Evolutionary conservation across 2,113 vertebrate species (phyloP).

Genomic region (Sinocyclocheilus maitianheensis): DNA sequence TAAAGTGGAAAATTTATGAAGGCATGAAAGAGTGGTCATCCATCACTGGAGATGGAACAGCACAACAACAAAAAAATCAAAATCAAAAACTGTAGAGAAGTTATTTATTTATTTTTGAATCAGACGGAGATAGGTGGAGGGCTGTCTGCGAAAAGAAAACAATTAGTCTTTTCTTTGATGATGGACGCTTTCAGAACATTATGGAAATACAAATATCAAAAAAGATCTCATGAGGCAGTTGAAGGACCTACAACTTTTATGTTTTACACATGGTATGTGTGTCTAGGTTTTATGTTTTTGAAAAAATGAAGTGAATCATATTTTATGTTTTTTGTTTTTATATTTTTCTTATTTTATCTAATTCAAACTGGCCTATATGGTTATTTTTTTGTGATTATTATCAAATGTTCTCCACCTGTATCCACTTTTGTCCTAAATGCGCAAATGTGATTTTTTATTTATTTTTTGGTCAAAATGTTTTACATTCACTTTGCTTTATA

Average conservation of each 20-base stretch:
- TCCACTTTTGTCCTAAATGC: too few relatives aligned
- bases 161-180: neutral
- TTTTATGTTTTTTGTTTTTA: too few relatives aligned
- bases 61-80: neutral
- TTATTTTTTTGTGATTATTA: too few relatives aligned
- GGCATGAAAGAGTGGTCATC: constrained; percentile 5
- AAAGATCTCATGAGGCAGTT: neutral
- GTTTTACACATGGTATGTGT: neutral
- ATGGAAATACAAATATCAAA: neutral
- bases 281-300: too few relatives aligned
- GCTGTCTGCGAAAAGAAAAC: neutral
- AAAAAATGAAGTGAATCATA: too few relatives aligned
- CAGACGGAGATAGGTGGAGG: constrained; percentile 1
- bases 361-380: too few relatives aligned
- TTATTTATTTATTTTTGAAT: constrained; percentile 13
- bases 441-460: too few relatives aligned
- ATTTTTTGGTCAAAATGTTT: too few relatives aligned
- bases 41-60: constrained; percentile 14
- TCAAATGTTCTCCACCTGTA: too few relatives aligned
- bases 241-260: neutral
- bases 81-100: neutral
- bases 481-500: too few relatives aligned
- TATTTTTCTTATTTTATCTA: too few relatives aligned
- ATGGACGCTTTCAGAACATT: neutral
- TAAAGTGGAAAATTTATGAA: neutral